Evolutionary conservation across 2,113 vertebrate species (phyloP), one percentile per base, ranked within the genome.

Genomic region (Ammodytes marinus): DNA sequence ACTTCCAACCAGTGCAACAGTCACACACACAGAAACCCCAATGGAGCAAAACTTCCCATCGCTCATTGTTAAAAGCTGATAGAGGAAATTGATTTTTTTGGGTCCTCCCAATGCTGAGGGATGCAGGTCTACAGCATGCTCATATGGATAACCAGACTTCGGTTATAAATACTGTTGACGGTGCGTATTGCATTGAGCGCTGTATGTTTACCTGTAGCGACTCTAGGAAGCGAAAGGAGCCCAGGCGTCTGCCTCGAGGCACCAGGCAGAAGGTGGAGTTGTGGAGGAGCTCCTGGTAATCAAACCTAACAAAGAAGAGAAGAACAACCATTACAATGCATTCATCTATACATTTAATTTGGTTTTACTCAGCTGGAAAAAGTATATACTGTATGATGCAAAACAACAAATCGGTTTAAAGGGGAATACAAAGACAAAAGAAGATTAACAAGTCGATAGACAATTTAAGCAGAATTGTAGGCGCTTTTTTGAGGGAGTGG

Each of bases 191-290:
- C 39, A 46, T 10, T 45, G 19, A 39, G 27, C 39, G 39, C 49
- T n/a, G 49, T 47, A 11, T 13, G 15, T 69, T 80, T 95, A 98
- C 97, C 97, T 97, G 96, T 66, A 98, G 91, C 0, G 97, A 97
- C 91, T 97, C 97, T 0, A 97, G 93, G 90, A 98, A 97, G 83
- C 92, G 95, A 57, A 95, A 96, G 61, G 96, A 96, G 5, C 95
- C 96, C 78, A 96, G 43, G 12, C 89, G 95, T 17, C 89, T 88
- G 63, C 96, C 96, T n/a, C 96, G 94, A 52, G 96, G 96, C 61
- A 98, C 96, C 91, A 98, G 91, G 88, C 97, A 98, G 94, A 98
- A 98, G n/a, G 96, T 98, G 79, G 97, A 97, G 52, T 96, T 97
- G 93, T 96, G 96, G 77, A 96, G 95, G 17, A 92, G 90, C 79